Conservation (phyloP, 2,113 vertebrate genomes). For the Megalops atlanticus region DNA sequence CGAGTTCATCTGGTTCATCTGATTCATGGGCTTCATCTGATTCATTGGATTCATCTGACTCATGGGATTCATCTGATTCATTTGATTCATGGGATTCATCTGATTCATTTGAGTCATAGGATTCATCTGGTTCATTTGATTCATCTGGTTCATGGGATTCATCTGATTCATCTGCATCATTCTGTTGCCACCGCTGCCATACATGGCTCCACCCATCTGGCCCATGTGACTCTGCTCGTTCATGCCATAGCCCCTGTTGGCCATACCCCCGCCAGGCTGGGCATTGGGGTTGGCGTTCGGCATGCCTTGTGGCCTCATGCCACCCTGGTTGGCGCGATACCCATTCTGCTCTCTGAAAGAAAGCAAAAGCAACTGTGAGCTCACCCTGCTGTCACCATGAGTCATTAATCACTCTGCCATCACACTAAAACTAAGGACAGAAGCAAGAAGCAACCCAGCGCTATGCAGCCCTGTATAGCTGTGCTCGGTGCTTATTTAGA, state of each 20-base stretch:
- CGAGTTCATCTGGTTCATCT: constrained; percentile 36
- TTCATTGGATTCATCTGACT: constrained; percentile 26
- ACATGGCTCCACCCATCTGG: constrained; percentile 52
- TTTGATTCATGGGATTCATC: constrained; percentile 61
- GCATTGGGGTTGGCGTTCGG: constrained; percentile 72
- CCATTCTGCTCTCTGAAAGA: constrained; percentile 85
- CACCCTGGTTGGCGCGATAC: constrained; percentile 81
- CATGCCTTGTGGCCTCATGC: constrained; percentile 76
- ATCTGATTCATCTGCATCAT: constrained; percentile 54
- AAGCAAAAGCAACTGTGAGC: not conserved
- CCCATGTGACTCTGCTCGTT: constrained; percentile 60
- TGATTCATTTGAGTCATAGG: constrained; percentile 50
- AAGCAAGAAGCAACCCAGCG: too few relatives aligned
- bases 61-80: constrained; percentile 58
- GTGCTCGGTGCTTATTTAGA: not conserved
- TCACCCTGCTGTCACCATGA: not conserved
- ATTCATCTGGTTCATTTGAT: constrained; percentile 44
- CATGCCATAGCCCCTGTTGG: constrained; percentile 66
- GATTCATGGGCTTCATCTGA: constrained; percentile 46
- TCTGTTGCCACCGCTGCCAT: constrained; percentile 15
- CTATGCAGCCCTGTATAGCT: too few relatives aligned
- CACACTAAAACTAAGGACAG: too few relatives aligned
- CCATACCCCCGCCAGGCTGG: constrained; percentile 72
- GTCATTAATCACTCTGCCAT: not conserved
- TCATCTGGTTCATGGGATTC: constrained; percentile 62